Base-by-base conservation (phyloP, 2,888 invertebrate genomes). In the Mesorhabditis spiculigera region DNA sequence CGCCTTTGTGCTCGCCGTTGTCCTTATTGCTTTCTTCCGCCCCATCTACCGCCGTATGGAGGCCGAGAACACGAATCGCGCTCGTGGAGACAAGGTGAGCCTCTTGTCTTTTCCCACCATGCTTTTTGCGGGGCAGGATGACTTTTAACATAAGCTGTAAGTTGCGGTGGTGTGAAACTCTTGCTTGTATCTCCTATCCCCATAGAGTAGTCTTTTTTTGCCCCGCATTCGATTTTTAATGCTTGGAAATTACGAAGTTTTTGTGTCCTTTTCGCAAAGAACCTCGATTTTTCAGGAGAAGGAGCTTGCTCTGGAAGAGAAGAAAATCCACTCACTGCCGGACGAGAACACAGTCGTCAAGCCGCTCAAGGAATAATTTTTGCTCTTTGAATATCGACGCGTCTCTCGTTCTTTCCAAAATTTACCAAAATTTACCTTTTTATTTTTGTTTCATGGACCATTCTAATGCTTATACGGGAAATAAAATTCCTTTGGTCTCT, bases 21-120 rank as follows among this genome's bases (percentile, higher is more conserved):
- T 76, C 4, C 75, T 84, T 6, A 77, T 82, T 63, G n/a, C 77
- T 13, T 70, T 79, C 68, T 86, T 86, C 78, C 80, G 81, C 66
- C 86, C 86, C 8, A 77, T 76, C 63, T 84, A 83, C 75, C 74
- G 77, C 43, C 78, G 85, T 42, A 73, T 83, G 41, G 77, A 79
- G 45, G 79, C 81, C 5, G 85, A 85, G 65, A 73, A 75, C 66
- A 73, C 71, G 50, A 74, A 77, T 64, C 71, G 77, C n/a, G 76
- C 76, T 5, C 69, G 70, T 4, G 70, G 71, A 6, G 79, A 78
- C 69, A 78, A 78, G 68, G 71, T 50, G n/a, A 13, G 58, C 10
- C n/a, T 50, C 28, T 28, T 28, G 28, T 28, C 28, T 28, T 28
- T 28, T 28, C 28, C 28, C 28, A 28, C 28, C 28, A 1, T 28